Evolutionary conservation across 2,113 vertebrate species (phyloP).

Genomic region (Glaucidium brasilianum): DNA sequence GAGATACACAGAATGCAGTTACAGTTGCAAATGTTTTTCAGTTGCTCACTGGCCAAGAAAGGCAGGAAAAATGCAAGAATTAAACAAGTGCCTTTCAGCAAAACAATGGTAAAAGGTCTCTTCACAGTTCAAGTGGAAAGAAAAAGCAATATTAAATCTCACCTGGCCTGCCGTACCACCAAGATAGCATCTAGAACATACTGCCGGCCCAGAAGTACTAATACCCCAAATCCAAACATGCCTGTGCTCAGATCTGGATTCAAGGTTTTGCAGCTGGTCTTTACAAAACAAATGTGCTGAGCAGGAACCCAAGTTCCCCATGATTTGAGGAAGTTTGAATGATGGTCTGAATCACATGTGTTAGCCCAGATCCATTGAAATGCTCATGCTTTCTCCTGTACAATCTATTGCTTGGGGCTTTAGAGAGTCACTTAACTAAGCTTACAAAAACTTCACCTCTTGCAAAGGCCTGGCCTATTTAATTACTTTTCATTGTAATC

Average conservation of each 20-base stretch:
- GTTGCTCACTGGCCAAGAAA: slow-evolving; percentile 26
- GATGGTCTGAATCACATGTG: background rate
- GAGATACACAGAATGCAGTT: background rate
- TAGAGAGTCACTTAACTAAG: background rate
- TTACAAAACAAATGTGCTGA: background rate
- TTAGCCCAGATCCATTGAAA: background rate
- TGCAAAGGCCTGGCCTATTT: background rate
- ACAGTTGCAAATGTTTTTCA: slow-evolving; percentile 43
- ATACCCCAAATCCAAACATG: background rate
- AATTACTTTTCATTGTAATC: background rate
- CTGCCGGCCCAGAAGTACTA: background rate
- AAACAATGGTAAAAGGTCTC: background rate
- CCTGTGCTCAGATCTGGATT: background rate
- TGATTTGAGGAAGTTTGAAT: background rate
- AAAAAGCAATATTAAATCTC: slow-evolving; percentile 24
- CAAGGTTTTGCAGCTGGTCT: background rate
- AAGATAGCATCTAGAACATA: background rate
- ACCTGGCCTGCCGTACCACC: background rate
- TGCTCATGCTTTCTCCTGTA: background rate
- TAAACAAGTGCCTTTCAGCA: slow-evolving; percentile 24
- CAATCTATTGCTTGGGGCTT: background rate
- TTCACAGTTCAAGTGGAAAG: background rate
- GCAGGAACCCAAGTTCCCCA: background rate
- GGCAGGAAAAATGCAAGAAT: background rate
- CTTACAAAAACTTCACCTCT: background rate